Conservation (phyloP, 2,113 vertebrate species). For the Oenanthe melanoleuca region DNA sequence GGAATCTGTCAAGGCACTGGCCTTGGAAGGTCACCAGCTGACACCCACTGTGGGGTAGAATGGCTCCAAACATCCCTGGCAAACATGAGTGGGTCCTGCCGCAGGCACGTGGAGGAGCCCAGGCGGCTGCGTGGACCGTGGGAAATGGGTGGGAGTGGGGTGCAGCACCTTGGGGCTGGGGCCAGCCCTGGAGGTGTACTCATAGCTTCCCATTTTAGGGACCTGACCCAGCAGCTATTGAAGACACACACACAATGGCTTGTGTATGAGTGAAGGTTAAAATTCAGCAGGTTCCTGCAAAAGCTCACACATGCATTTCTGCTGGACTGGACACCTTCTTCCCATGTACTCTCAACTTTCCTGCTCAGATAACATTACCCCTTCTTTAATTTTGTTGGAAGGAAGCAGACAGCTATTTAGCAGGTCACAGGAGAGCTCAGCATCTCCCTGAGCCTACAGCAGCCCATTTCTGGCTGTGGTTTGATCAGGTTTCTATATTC, state of each 20-base stretch:
- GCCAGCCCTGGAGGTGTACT: neutral
- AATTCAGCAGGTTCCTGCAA: neutral
- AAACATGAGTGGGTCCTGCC: neutral
- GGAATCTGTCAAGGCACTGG: neutral
- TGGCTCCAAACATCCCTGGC: neutral
- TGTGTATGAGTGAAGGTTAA: neutral
- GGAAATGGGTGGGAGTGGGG: neutral
- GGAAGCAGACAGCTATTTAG: constrained; percentile 24
- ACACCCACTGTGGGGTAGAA: neutral
- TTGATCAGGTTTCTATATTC: constrained; percentile 51
- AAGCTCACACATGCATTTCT: accelerated
- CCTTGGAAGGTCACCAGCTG: neutral
- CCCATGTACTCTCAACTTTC: neutral
- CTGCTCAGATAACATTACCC: neutral
- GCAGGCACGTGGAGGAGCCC: neutral
- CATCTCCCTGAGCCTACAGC: neutral
- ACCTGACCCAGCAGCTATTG: neutral
- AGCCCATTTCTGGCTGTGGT: neutral
- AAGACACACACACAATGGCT: neutral
- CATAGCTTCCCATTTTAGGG: neutral
- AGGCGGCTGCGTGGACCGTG: accelerated
- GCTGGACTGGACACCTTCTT: neutral
- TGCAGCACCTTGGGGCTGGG: neutral
- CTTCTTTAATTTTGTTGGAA: constrained; percentile 20
- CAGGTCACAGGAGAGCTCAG: constrained; percentile 38